These are phyloP conservation scores for Sminthurides bifidus DNA, from an alignment of 1,140 invertebrate species.

Conservation along the genomic window DNA sequence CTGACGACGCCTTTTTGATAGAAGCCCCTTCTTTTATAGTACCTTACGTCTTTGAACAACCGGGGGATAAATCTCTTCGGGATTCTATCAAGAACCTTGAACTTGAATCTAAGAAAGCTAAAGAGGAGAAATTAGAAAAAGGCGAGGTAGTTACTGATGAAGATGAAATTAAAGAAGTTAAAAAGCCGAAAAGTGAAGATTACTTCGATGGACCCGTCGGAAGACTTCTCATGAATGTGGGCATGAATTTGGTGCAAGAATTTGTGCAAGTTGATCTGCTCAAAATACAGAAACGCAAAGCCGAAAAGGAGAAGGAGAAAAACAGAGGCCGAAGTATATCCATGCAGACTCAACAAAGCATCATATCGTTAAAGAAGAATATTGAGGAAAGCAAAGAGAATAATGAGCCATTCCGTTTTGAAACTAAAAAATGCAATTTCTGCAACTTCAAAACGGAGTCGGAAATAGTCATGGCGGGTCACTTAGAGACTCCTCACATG, in stretches of 20 bases:
- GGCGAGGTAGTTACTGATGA: constrained; percentile 39
- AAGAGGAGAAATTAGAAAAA: constrained; percentile 42
- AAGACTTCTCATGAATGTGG: constrained; percentile 85
- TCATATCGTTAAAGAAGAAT: constrained; percentile 65
- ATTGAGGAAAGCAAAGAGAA: constrained; percentile 77
- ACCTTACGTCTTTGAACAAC: constrained; percentile 60
- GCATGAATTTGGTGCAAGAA: constrained; percentile 80
- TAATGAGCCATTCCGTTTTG: constrained; percentile 69
- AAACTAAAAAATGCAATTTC: constrained; percentile 71
- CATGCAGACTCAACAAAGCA: constrained; percentile 57
- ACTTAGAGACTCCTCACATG: constrained; percentile 86
- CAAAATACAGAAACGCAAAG: constrained; percentile 70
- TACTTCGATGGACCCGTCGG: constrained; percentile 78
- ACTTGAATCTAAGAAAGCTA: constrained; percentile 44
- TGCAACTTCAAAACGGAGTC: constrained; percentile 92
- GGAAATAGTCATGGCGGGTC: constrained; percentile 67
- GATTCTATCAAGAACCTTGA: constrained; percentile 65
- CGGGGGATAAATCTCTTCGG: constrained; percentile 64
- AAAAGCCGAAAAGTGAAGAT: constrained; percentile 26
- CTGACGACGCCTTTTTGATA: constrained; percentile 79
- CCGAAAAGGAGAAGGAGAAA: constrained; percentile 42
- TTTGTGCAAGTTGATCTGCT: constrained; percentile 82
- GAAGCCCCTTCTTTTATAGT: constrained; percentile 84
- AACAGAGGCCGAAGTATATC: constrained; percentile 49
- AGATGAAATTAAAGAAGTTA: constrained; percentile 21